phyloP scores from a whole-genome alignment of 2,113 vertebrate species.

The Sardina pilchardus region DNA sequence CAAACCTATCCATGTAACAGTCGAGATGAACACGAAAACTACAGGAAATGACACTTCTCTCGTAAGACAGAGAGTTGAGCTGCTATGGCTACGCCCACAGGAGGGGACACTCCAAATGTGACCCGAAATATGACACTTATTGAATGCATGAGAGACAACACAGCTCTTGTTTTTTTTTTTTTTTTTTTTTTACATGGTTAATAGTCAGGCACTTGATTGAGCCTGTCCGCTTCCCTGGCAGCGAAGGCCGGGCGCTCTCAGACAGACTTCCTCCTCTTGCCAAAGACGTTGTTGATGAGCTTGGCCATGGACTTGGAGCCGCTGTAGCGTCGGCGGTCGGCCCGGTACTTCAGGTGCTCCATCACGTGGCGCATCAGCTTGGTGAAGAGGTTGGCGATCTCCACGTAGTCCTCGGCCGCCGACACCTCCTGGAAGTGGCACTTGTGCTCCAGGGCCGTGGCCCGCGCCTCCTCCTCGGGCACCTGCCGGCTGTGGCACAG shows the following conservation, averaged over 20 bases:
- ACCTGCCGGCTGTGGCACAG: slow-evolving; percentile 74
- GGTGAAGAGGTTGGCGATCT: slow-evolving; percentile 72
- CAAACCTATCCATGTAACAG: neutral
- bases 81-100: neutral
- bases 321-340: slow-evolving; percentile 71
- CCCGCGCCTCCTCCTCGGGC: slow-evolving; percentile 67
- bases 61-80: neutral
- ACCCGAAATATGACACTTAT: neutral
- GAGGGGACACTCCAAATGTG: neutral
- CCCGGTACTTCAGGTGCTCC: slow-evolving; percentile 68
- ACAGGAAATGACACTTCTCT: neutral
- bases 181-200: neutral
- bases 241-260: slow-evolving; percentile 44
- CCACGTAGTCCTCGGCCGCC: slow-evolving; percentile 73
- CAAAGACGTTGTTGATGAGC: slow-evolving; percentile 77
- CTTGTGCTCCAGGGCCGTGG: slow-evolving; percentile 66
- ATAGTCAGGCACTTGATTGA: neutral
- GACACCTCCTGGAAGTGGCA: slow-evolving; percentile 76
- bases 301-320: slow-evolving; percentile 78
- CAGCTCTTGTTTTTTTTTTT: no score
- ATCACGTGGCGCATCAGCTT: slow-evolving; percentile 71
- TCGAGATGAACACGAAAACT: neutral
- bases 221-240: neutral
- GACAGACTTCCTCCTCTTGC: slow-evolving; percentile 76
- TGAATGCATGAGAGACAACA: neutral